phyloP scores from a whole-genome alignment of 2,113 vertebrate genomes.

The Mirounga angustirostris region DNA sequence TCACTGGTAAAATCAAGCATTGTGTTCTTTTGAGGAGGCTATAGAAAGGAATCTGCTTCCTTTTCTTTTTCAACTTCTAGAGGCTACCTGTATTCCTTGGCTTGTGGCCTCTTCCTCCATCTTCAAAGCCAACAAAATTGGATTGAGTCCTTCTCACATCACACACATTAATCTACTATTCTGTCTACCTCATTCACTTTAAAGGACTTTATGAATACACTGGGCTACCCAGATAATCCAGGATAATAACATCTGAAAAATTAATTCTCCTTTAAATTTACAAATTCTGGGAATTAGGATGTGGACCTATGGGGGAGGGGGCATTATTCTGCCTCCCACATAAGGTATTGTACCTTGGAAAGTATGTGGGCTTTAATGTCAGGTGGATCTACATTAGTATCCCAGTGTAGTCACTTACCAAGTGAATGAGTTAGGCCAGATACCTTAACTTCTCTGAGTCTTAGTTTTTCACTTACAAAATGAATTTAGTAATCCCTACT shows the following conservation, averaged over 20 bases:
- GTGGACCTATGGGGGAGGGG: background rate
- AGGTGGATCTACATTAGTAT: background rate
- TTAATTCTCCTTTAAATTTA: background rate
- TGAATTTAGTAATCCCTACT: background rate
- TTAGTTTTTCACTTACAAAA: conserved; percentile 1
- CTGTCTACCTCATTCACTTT: background rate
- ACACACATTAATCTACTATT: background rate
- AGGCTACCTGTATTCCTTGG: background rate
- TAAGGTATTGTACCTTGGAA: background rate
- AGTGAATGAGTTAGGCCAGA: background rate
- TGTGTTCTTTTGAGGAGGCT: background rate
- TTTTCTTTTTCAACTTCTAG: background rate
- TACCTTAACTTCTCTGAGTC: background rate
- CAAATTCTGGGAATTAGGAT: background rate
- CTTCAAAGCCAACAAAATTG: background rate
- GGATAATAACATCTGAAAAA: background rate
- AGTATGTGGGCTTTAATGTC: background rate
- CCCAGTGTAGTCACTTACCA: background rate
- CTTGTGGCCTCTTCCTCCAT: background rate
- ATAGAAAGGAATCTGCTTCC: background rate
- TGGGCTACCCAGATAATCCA: background rate
- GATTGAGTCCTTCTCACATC: background rate
- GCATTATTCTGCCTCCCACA: background rate
- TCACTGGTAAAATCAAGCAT: background rate
- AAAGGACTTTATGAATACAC: background rate